Conservation (phyloP, 2,113 vertebrate genomes). For the Caranx melampygus region DNA sequence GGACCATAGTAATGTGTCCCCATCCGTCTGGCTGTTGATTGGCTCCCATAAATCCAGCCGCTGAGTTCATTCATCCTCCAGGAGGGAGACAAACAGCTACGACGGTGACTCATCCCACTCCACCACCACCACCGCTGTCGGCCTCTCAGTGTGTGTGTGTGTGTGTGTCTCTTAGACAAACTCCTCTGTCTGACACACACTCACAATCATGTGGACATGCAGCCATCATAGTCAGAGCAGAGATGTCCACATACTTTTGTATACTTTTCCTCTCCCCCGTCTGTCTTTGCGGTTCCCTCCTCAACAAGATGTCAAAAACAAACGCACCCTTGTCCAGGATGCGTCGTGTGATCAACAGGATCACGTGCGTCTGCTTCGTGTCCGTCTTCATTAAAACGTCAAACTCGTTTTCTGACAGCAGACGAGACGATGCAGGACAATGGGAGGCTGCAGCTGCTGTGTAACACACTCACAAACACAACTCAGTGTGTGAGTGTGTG, state of each 20-base stretch:
- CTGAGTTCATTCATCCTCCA: conserved; percentile 51
- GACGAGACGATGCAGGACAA: conserved; percentile 20
- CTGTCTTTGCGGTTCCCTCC: no score
- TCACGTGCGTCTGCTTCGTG: background rate
- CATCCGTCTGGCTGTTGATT: conserved; percentile 39
- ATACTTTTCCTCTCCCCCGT: no score
- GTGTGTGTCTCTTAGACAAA: background rate
- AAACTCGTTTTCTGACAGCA: conserved; percentile 6
- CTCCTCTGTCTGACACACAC: background rate
- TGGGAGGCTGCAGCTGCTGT: conserved; percentile 35
- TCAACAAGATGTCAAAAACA: background rate
- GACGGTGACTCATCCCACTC: conserved; percentile 50
- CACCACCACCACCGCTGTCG: conserved; percentile 11
- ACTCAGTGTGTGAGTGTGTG: conserved; percentile 2
- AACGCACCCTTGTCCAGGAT: background rate
- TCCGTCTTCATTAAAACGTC: conserved; percentile 25
- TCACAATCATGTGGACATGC: background rate
- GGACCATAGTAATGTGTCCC: background rate
- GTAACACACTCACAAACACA: background rate
- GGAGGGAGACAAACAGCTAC: conserved; percentile 41
- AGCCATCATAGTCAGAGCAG: background rate
- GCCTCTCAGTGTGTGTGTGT: conserved; percentile 28
- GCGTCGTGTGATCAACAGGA: conserved; percentile 27
- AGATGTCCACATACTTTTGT: conserved; percentile 7
- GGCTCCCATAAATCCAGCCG: conserved; percentile 30